phyloP scores from a whole-genome alignment of 2,113 vertebrate genomes.

The Tringa solitaria region DNA sequence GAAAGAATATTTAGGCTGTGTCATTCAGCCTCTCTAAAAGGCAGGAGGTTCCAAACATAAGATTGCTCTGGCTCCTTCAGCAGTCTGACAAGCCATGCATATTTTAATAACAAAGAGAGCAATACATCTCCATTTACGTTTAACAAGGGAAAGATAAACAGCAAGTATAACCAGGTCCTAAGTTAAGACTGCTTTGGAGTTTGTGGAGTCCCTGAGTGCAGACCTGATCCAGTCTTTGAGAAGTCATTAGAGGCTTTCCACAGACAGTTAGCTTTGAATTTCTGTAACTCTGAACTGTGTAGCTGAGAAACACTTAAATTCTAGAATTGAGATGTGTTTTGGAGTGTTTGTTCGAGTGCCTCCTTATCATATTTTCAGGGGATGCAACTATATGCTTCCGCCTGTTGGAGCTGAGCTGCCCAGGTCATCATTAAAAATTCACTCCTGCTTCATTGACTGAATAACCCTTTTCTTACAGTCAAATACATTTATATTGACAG shows the following conservation, averaged over 20 bases:
- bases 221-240: not conserved
- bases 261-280: not conserved
- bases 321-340: not conserved
- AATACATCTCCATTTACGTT: not conserved
- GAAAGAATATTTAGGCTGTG: not conserved
- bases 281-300: not conserved
- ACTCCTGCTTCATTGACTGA: not conserved
- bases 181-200: not conserved
- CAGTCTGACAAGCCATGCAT: not conserved
- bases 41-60: slow-evolving; percentile 17
- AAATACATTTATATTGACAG: not conserved
- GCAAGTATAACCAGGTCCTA: not conserved
- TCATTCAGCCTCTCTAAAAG: not conserved
- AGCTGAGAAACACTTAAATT: not conserved
- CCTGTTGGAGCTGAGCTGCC: not conserved
- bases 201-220: not conserved
- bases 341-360: not conserved
- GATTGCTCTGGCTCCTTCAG: slow-evolving; percentile 27
- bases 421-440: not conserved
- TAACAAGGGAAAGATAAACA: slow-evolving; percentile 10
- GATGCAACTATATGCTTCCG: not conserved
- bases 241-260: not conserved
- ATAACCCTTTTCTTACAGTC: not conserved
- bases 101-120: slow-evolving; percentile 33
- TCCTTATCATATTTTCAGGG: not conserved